Evolutionary conservation across 2,888 invertebrate species (phyloP).

Genomic region (Drosophila glabriapex): DNA sequence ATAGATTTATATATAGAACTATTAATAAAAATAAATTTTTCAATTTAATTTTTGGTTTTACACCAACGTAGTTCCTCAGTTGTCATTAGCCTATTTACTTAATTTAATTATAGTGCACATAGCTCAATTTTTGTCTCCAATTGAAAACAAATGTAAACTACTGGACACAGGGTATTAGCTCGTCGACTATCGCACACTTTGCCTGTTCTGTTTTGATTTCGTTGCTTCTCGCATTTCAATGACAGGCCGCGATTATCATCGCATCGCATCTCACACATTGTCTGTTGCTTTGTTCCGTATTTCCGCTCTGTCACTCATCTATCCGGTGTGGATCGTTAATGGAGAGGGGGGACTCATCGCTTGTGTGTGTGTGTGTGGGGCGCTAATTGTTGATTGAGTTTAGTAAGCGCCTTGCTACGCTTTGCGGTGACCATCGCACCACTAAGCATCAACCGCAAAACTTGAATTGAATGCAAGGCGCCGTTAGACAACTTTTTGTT

Average conservation of each 20-base stretch:
- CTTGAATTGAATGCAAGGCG: conserved; percentile 12
- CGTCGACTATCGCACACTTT: neutral
- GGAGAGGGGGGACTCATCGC: neutral
- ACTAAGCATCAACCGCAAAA: conserved; percentile 31
- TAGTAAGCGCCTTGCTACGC: conserved; percentile 22
- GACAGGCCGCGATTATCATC: conserved; percentile 44
- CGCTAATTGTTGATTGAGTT: conserved; percentile 50
- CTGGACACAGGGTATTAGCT: conserved; percentile 4
- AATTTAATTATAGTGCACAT: neutral
- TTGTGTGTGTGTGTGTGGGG: conserved; percentile 1
- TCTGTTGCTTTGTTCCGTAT: conserved; percentile 54
- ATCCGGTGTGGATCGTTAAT: conserved; percentile 14
- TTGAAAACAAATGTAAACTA: neutral
- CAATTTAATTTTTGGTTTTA: neutral
- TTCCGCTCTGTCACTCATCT: conserved; percentile 65
- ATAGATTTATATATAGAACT: neutral
- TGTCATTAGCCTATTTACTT: neutral
- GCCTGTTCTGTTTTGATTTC: conserved; percentile 67
- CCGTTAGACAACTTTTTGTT: conserved; percentile 11
- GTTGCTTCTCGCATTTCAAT: conserved; percentile 59
- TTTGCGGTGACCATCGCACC: conserved; percentile 13
- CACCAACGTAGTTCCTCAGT: neutral
- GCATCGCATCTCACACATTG: conserved; percentile 49
- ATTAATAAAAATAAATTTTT: neutral
- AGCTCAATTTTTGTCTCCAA: neutral